Evolutionary conservation across 2,888 invertebrate species (phyloP).

Genomic region (Phytoseiulus persimilis): DNA sequence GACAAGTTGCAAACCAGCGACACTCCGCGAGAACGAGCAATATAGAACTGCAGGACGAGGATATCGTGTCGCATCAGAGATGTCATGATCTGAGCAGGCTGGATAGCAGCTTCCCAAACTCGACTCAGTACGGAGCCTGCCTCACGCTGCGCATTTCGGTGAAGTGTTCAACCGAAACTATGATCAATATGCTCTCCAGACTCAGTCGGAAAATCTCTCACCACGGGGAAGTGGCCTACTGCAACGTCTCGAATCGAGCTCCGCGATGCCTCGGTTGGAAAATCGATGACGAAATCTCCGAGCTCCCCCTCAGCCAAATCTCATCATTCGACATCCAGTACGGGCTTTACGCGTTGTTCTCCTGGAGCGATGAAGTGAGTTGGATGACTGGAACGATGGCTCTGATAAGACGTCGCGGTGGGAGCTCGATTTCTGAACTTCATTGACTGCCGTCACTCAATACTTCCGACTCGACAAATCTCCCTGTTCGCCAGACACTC

Average conservation of each 20-base stretch:
- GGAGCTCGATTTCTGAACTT: too few relatives aligned
- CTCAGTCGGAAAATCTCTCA: neutral
- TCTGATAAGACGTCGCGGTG: too few relatives aligned
- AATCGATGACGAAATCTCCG: neutral
- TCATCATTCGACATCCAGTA: conserved; percentile 6
- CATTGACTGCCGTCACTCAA: too few relatives aligned
- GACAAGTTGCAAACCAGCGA: conserved; percentile 8
- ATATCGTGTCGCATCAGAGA: conserved; percentile 9
- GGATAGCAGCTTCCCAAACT: neutral
- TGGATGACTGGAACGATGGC: too few relatives aligned
- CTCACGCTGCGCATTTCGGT: conserved; percentile 22
- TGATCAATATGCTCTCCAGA: conserved; percentile 35
- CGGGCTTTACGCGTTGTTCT: neutral
- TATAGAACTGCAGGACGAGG: neutral
- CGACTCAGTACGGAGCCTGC: neutral
- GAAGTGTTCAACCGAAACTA: neutral
- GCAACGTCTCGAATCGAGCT: neutral
- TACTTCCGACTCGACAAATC: too few relatives aligned
- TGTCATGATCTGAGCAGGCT: neutral
- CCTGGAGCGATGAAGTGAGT: conserved; percentile 21
- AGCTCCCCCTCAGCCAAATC: neutral
- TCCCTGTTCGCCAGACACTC: neutral
- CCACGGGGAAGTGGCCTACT: conserved; percentile 14
- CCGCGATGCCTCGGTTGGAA: neutral
- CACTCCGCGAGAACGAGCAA: conserved; percentile 10